Base-by-base conservation (phyloP, 1,140 invertebrate species). In the Ridgeia piscesae region DNA sequence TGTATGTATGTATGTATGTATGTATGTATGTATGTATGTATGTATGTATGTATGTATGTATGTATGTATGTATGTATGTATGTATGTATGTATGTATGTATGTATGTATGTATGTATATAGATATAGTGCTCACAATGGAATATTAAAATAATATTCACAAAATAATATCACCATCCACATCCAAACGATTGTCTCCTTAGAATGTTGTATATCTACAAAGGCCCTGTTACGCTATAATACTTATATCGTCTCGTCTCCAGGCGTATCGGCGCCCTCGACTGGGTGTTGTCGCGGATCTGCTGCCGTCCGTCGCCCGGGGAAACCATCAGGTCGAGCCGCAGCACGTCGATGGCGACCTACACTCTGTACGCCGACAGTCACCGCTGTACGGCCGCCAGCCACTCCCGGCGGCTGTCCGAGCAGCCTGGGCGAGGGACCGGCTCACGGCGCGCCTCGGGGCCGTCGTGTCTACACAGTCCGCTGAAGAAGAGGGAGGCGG, bases 251-350 rank as follows among this genome's bases (percentile, higher is more conserved):
- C 58, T 92, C 33, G 11, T 92, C 17, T 77, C 6, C 91, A 92
- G 91, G 50, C 91, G 50, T 48, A 92, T 92, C 91, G 11, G 33
- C 21, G 50, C 88, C 88, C 88, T 58, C 91, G 91, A 92, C n/a
- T 88, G 91, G 50, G 11, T 92, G 14, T 27, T 92, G 50, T 88
- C 35, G 91, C 89, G 48, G 91, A 9, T 92, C 27, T 92, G 91
- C 33, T 92, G 91, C 91, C 88, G 91, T 35, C 88, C 50, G 58
- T 88, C 91, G 50, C 88, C 50, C 42, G 88, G 58, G 48, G 88
- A 92, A 33, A 50, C 58, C 2, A 77, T 31, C 58, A 17, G 58
- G 58, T 77, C 58, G 33, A 35, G 50, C 50, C 88, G 34, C 11
- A 33, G 50, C 34, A 33, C 91, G 35, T 88, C 88, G 27, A 33